Evolutionary conservation across 2,888 invertebrate genomes (phyloP), one percentile per base, ranked within the genome.

Genomic region (Sericinus montela): DNA sequence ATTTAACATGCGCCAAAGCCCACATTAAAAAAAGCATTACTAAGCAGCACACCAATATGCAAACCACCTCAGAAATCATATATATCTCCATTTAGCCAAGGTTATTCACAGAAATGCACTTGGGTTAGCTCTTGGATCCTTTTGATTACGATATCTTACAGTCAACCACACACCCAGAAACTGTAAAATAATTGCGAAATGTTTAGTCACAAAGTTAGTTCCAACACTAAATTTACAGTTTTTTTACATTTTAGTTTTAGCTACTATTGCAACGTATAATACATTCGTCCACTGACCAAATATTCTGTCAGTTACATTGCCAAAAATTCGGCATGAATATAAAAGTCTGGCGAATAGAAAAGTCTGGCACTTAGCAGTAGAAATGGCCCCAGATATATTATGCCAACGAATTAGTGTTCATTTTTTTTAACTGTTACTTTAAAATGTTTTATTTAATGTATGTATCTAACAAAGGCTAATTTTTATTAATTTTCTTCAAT

Each of bases 161-260:
- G 98, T 97, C 92, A 98, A 92, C 95, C 96, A 95, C 59, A 97
- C 96, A 90, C 98, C 98, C 89, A 98, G 92, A 91, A 98, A 97
- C 98, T 98, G 95, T 58, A 86, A 87, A 79, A 70, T 69, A 84
- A 79, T 75, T 61, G 67, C 58, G 70, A 58, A 64, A 64, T 60
- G 72, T 78, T 84, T 86, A 84, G 79, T 80, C 74, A 83, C 80
- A 76, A 67, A 58, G 60, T 60, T 63, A 52, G 19, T 28, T 19
- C 49, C 66, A 64, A 59, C 19, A 57, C 54, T 30, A 29, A 34
- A 11, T 16, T 41, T n/a, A n/a, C n/a, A n/a, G n/a, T n/a, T n/a
- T 19, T 28, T 38, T 34, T 13, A 25, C 5, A 19, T 19, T 19
- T 19, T 19, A 19, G 19, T 19, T 19, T 3, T 5, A 19, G 5